These are phyloP conservation scores for Tichodroma muraria DNA, from an alignment of 2,113 vertebrate species.

Conservation along the genomic window DNA sequence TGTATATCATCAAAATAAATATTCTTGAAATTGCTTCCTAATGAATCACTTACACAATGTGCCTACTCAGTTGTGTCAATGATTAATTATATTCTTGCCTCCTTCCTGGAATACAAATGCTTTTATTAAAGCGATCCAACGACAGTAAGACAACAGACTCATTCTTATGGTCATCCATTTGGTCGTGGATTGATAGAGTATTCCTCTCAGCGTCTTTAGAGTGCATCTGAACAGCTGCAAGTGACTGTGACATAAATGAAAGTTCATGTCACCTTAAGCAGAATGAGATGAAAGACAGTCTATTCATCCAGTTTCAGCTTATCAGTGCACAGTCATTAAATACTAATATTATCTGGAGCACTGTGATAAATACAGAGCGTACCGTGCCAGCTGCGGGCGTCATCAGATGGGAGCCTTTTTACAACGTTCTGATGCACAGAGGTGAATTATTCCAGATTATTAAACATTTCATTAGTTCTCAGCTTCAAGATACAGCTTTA, in stretches of 20 bases:
- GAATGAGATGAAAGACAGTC: slow-evolving; percentile 16
- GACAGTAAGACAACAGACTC: slow-evolving; percentile 41
- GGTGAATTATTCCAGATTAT: slow-evolving; percentile 31
- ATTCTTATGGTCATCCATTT: slow-evolving; percentile 30
- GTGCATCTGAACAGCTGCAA: slow-evolving; percentile 51
- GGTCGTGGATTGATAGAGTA: slow-evolving; percentile 28
- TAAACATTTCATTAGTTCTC: slow-evolving; percentile 23
- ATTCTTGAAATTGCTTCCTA: slow-evolving; percentile 52
- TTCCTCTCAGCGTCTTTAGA: slow-evolving; percentile 17
- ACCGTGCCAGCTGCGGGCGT: background rate
- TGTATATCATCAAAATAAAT: slow-evolving; percentile 52
- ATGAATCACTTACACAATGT: slow-evolving; percentile 46
- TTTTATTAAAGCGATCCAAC: slow-evolving; percentile 30
- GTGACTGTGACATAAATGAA: slow-evolving; percentile 27
- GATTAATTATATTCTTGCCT: slow-evolving; percentile 66
- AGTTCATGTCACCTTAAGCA: slow-evolving; percentile 40
- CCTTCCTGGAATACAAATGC: slow-evolving; percentile 60
- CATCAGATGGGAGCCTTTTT: slow-evolving; percentile 31
- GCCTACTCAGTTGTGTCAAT: slow-evolving; percentile 60
- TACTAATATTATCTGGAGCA: slow-evolving; percentile 24
- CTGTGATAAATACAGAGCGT: slow-evolving; percentile 8
- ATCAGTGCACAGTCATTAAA: slow-evolving; percentile 39
- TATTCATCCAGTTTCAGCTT: slow-evolving; percentile 26
- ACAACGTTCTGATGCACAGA: background rate
- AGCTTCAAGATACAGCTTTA: background rate